Conservation (phyloP, 2,113 vertebrate species). For the Sorex araneus region DNA sequence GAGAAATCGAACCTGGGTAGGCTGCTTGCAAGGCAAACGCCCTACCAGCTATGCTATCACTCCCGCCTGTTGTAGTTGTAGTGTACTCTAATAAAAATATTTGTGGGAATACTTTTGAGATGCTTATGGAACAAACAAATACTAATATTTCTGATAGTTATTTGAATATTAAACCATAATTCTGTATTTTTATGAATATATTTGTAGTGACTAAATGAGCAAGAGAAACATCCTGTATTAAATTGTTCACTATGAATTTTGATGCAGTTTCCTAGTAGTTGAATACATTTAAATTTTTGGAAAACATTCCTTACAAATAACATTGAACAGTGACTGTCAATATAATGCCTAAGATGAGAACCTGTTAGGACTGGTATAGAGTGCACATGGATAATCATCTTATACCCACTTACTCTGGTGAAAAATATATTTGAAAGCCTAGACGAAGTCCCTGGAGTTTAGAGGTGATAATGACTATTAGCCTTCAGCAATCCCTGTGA, state of each 20-base stretch:
- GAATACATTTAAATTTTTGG: neutral
- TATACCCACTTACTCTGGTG: neutral
- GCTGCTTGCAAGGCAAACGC: too few relatives aligned
- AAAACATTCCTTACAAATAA: neutral
- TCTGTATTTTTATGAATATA: neutral
- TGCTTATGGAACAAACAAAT: neutral
- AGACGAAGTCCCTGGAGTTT: neutral
- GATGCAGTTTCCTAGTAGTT: neutral
- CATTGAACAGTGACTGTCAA: neutral
- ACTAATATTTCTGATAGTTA: neutral
- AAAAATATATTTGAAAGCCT: neutral
- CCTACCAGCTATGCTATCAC: too few relatives aligned
- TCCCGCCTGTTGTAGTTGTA: too few relatives aligned
- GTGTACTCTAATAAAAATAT: neutral
- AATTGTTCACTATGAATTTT: neutral
- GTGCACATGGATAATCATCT: neutral
- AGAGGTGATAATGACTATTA: neutral
- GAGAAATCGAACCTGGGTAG: too few relatives aligned
- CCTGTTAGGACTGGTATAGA: neutral
- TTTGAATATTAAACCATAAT: neutral
- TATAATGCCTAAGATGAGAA: neutral
- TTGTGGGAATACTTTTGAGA: neutral
- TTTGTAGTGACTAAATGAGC: neutral
- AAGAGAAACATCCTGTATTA: neutral
- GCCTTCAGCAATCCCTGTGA: neutral